These are phyloP conservation scores for Stercorarius parasiticus DNA, from an alignment of 2,113 vertebrate genomes.

Conservation along the genomic window DNA sequence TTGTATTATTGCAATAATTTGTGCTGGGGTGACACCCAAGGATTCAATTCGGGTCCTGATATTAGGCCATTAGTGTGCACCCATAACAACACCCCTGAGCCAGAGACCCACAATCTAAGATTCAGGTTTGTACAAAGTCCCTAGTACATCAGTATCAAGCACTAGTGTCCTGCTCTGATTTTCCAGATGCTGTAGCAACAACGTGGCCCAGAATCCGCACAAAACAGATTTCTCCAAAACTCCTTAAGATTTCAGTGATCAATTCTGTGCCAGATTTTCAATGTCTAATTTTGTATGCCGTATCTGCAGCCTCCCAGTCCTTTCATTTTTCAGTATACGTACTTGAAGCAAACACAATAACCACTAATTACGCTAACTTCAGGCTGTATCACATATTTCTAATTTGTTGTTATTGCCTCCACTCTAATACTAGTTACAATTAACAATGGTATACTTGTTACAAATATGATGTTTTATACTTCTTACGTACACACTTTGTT, in stretches of 20 bases:
- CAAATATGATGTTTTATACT: neutral
- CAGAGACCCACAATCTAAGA: neutral
- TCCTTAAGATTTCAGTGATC: neutral
- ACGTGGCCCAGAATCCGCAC: neutral
- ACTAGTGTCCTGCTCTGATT: neutral
- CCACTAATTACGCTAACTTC: neutral
- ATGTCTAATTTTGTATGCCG: neutral
- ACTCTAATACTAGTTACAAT: neutral
- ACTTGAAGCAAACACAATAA: neutral
- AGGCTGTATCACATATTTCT: neutral
- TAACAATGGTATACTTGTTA: neutral
- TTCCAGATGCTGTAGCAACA: neutral
- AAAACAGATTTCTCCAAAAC: neutral
- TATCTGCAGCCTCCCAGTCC: neutral
- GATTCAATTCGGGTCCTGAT: neutral
- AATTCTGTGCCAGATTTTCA: neutral
- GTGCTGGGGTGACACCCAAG: neutral
- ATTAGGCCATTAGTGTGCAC: neutral
- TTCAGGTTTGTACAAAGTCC: neutral
- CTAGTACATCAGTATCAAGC: neutral
- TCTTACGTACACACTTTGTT: neutral
- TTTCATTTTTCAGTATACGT: neutral
- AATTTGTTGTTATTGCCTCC: neutral
- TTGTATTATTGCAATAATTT: neutral
- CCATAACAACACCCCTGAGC: fast-evolving